These are phyloP conservation scores for Paedocypris micromegethes DNA, from an alignment of 2,797 vertebrate genomes.

Conservation along the genomic window DNA sequence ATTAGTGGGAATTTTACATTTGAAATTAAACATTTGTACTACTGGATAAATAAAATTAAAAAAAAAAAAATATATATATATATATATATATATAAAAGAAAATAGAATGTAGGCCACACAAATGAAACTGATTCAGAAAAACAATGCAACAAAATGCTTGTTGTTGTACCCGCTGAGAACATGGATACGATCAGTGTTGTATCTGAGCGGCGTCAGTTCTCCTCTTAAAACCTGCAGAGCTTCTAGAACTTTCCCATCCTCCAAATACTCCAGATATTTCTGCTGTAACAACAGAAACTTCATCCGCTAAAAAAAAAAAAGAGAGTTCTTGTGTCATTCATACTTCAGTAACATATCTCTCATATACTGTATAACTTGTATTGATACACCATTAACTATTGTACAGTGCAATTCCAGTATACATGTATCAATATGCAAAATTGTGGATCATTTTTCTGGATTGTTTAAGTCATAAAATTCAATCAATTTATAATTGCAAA, in stretches of 20 bases:
- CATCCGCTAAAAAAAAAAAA: slow-evolving; percentile 78
- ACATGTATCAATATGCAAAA: no score
- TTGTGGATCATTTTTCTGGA: no score
- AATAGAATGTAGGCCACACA: no score
- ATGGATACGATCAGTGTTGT: slow-evolving; percentile 97
- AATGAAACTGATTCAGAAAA: not conserved
- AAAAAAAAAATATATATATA: no score
- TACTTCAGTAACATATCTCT: not conserved
- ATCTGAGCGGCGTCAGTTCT: slow-evolving; percentile 96
- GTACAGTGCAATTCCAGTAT: no score
- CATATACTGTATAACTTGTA: no score
- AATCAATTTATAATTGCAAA: no score
- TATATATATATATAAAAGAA: no score
- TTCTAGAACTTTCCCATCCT: slow-evolving; percentile 98
- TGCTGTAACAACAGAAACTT: slow-evolving; percentile 99
- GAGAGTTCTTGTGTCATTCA: not conserved
- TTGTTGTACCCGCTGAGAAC: slow-evolving; percentile 90
- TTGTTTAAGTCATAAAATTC: no score
- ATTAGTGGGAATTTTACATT: not conserved
- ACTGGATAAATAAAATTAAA: no score
- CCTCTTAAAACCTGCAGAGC: slow-evolving; percentile 94
- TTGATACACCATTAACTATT: no score
- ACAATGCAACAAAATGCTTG: not conserved
- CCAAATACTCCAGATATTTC: slow-evolving; percentile 98
- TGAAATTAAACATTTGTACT: no score